These are phyloP conservation scores for Acanthiza pusilla DNA, from an alignment of 2,797 vertebrate genomes.

Conservation along the genomic window DNA sequence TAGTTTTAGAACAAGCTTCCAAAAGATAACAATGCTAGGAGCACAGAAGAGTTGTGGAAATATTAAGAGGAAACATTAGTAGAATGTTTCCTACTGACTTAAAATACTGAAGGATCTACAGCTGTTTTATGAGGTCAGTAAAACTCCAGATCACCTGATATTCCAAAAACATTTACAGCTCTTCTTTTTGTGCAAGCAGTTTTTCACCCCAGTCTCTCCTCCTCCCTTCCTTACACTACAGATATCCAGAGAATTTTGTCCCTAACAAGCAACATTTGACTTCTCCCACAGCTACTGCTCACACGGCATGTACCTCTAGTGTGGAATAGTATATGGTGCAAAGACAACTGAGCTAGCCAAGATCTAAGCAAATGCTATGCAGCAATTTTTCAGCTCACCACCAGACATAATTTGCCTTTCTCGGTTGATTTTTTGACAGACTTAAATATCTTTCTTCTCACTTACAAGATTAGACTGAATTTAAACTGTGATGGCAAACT, in stretches of 20 bases:
- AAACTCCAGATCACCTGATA: background rate
- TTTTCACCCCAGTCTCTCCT: background rate
- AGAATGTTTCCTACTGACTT: background rate
- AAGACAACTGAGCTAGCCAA: background rate
- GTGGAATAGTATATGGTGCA: background rate
- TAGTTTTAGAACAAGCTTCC: background rate
- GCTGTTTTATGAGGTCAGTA: background rate
- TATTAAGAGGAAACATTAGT: background rate
- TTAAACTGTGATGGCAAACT: background rate
- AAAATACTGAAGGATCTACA: background rate
- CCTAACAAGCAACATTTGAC: background rate
- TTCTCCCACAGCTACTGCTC: background rate
- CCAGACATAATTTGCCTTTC: background rate
- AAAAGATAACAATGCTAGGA: background rate
- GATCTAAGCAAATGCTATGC: background rate
- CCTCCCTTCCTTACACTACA: background rate
- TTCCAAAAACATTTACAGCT: background rate
- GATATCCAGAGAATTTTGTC: background rate
- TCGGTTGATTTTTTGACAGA: background rate
- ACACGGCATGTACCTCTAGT: background rate
- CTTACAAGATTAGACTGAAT: background rate
- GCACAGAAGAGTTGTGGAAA: background rate
- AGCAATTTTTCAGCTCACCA: background rate
- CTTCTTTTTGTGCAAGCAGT: background rate
- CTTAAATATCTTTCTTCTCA: background rate